These are phyloP conservation scores for Melikaiella ostensackeni DNA, from an alignment of 2,888 invertebrate genomes.

Conservation along the genomic window DNA sequence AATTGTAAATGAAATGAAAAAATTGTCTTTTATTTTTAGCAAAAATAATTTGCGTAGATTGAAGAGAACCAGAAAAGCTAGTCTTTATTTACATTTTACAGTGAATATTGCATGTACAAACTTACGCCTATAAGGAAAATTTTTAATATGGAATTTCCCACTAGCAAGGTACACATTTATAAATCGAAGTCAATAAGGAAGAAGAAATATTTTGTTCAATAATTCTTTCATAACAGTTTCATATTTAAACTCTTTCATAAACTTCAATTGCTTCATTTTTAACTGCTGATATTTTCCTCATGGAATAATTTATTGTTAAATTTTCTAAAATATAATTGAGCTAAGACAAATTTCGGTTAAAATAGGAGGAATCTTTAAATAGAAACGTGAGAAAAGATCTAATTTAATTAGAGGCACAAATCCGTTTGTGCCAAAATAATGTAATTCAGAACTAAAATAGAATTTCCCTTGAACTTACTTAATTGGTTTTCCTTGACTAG, in stretches of 20 bases:
- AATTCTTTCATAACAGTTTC: neutral
- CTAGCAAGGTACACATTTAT: neutral
- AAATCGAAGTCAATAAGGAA: neutral
- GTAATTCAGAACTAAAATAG: constrained; percentile 16
- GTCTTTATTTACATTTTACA: neutral
- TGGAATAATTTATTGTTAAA: neutral
- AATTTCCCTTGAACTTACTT: constrained; percentile 21
- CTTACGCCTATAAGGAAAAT: neutral
- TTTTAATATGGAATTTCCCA: neutral
- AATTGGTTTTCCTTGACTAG: neutral
- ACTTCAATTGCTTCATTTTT: neutral
- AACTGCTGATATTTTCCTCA: neutral
- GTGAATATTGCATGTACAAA: neutral
- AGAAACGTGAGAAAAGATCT: neutral
- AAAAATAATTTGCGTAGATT: neutral
- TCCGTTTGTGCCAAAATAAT: constrained; percentile 28
- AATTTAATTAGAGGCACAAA: constrained; percentile 3
- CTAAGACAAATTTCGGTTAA: neutral
- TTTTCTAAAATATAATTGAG: neutral
- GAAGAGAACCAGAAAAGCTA: neutral
- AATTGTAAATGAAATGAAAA: neutral
- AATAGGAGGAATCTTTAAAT: neutral
- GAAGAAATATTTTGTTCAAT: neutral
- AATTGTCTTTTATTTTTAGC: neutral
- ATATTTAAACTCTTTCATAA: neutral